Percentiles rank a stretch among this genome's conserved stretches.
Evolutionary conservation across 2,113 vertebrate genomes (phyloP).

Genomic region (Prinia subflava): DNA sequence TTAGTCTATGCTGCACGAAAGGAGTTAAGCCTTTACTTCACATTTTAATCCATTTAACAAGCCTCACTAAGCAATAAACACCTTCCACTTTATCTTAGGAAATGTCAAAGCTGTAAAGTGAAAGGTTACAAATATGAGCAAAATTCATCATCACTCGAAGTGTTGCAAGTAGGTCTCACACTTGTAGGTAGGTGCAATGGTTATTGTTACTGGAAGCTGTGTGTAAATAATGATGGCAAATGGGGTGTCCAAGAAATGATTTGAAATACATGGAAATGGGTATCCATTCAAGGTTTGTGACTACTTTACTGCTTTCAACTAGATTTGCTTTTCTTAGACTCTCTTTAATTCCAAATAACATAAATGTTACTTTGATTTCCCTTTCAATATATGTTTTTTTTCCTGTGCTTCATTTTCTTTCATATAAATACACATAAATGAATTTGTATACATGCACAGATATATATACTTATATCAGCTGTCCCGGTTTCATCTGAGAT

Average conservation of each 20-base stretch:
- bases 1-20: background rate
- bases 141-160: background rate
- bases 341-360: background rate
- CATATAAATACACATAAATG: background rate
- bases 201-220: background rate
- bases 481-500: background rate
- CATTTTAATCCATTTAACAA: conserved; percentile 39
- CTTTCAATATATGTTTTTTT: background rate
- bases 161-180: background rate
- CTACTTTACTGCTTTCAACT: background rate
- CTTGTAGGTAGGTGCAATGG: background rate
- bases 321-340: background rate
- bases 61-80: background rate
- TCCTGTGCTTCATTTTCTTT: background rate
- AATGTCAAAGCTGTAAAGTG: background rate
- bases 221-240: background rate
- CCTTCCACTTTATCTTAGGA: background rate
- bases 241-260: background rate
- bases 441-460: background rate
- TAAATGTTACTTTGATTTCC: background rate
- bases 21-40: background rate
- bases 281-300: background rate
- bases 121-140: background rate
- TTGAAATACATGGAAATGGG: background rate
- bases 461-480: background rate